phyloP scores from a whole-genome alignment of 2,797 vertebrate genomes.

The Pangasius sanitwongsei region DNA sequence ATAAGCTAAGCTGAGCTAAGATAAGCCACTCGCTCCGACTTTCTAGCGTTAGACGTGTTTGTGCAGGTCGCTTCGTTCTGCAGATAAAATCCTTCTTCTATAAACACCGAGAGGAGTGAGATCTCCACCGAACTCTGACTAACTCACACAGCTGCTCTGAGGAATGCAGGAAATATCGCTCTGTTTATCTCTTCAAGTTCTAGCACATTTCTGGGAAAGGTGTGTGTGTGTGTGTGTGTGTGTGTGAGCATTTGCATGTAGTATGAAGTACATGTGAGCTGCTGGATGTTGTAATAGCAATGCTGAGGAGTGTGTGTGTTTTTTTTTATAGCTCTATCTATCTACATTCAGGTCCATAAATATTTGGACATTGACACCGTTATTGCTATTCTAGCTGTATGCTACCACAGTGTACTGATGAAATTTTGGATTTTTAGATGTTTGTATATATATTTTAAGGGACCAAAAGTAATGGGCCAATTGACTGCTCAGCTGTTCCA shows the following conservation, averaged over 20 bases:
- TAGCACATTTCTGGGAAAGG: not conserved
- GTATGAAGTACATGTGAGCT: not conserved
- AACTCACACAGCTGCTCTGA: not conserved
- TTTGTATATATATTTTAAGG: too few species aligned
- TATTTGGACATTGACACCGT: not conserved
- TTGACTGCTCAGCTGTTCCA: too few species aligned
- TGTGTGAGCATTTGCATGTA: not conserved
- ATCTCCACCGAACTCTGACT: not conserved
- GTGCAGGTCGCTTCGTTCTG: not conserved
- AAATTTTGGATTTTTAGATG: not conserved
- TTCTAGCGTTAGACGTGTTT: not conserved
- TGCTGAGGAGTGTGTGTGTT: not conserved
- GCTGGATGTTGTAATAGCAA: not conserved
- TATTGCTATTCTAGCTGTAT: not conserved
- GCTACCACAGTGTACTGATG: not conserved
- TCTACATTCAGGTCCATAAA: not conserved
- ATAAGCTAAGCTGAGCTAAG: too few species aligned
- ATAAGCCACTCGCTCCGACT: too few species aligned
- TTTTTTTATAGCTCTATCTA: not conserved
- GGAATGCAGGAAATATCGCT: not conserved
- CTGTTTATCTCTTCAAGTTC: slow-evolving; percentile 1
- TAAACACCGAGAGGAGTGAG: not conserved
- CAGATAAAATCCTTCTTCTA: not conserved
- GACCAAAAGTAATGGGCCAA: too few species aligned
- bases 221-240: not conserved